phyloP scores from a whole-genome alignment of 1,140 invertebrate genomes.

The Neodiprion lecontei region DNA sequence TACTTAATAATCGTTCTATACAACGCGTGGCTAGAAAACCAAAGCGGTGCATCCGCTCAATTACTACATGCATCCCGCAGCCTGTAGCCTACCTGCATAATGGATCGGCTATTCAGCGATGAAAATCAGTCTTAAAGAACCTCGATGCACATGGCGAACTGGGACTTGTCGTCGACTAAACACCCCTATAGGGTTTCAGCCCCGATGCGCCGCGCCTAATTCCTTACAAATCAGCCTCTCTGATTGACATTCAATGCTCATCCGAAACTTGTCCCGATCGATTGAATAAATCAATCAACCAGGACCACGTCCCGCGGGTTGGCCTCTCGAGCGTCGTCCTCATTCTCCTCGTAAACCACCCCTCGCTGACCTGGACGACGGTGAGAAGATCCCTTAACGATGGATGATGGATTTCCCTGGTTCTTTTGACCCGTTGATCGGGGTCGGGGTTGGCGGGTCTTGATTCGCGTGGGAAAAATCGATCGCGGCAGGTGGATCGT shows the following conservation, averaged over 20 bases:
- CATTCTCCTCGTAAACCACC: constrained; percentile 1
- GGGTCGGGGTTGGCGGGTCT: neutral
- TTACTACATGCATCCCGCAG: constrained; percentile 19
- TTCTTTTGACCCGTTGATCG: neutral
- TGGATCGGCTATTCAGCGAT: neutral
- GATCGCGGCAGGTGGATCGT: too few species aligned
- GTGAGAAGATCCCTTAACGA: too few species aligned
- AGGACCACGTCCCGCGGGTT: neutral
- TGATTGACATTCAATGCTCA: constrained; percentile 50
- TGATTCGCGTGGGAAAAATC: neutral
- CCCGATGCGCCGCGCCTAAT: constrained; percentile 1
- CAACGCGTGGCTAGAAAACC: constrained; percentile 15
- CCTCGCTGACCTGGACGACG: too few species aligned
- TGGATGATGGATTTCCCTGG: too few species aligned
- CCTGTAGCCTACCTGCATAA: neutral
- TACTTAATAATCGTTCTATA: constrained; percentile 27
- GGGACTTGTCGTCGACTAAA: constrained; percentile 1
- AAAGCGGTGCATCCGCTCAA: constrained; percentile 28
- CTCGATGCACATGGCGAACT: neutral
- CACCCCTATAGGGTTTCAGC: constrained; percentile 20
- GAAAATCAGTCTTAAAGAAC: neutral
- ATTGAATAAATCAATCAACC: constrained; percentile 17
- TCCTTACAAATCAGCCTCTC: constrained; percentile 48
- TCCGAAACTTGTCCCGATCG: constrained; percentile 24
- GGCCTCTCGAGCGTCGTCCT: neutral